A percentile compares a stretch with the other conserved stretches of the same genome.
Evolutionary conservation across 2,113 vertebrate genomes (phyloP).

Genomic region (Semicossyphus pulcher): DNA sequence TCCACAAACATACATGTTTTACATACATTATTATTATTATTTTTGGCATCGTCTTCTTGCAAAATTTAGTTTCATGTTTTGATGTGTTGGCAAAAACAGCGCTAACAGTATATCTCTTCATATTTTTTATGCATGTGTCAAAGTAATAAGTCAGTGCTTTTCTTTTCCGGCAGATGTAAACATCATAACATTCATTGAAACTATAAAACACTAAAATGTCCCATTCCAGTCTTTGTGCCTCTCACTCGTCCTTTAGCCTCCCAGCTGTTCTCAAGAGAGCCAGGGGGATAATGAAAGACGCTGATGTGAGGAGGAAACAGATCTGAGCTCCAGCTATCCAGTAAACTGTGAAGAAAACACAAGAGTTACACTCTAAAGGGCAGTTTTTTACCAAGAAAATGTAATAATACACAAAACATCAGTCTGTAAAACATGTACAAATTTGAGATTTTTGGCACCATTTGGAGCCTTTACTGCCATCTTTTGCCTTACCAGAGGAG

Average conservation of each 20-base stretch:
- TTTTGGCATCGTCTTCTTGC: slow-evolving; percentile 12
- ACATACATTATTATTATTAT: background rate
- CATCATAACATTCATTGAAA: slow-evolving; percentile 30
- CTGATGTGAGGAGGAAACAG: slow-evolving; percentile 87
- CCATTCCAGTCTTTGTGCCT: background rate
- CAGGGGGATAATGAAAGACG: slow-evolving; percentile 88
- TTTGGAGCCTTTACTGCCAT: background rate
- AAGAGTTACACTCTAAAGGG: background rate
- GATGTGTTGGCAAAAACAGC: background rate
- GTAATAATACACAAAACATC: background rate
- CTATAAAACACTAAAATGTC: background rate
- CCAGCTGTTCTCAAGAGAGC: slow-evolving; percentile 77
- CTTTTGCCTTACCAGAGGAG: slow-evolving; percentile 83
- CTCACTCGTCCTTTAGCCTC: slow-evolving; percentile 74
- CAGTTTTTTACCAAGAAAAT: background rate
- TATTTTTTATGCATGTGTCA: background rate
- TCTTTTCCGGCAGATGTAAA: slow-evolving; percentile 44
- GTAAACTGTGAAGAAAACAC: slow-evolving; percentile 86
- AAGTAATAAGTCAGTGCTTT: slow-evolving; percentile 16
- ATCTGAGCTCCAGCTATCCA: slow-evolving; percentile 91
- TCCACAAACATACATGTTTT: background rate
- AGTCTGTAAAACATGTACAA: too few species aligned
- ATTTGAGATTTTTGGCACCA: background rate
- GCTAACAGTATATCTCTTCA: background rate
- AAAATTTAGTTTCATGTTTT: slow-evolving; percentile 13